Evolutionary conservation across 2,888 invertebrate species (phyloP), one percentile per base, ranked within the genome.

Genomic region (Smittia sp.): DNA sequence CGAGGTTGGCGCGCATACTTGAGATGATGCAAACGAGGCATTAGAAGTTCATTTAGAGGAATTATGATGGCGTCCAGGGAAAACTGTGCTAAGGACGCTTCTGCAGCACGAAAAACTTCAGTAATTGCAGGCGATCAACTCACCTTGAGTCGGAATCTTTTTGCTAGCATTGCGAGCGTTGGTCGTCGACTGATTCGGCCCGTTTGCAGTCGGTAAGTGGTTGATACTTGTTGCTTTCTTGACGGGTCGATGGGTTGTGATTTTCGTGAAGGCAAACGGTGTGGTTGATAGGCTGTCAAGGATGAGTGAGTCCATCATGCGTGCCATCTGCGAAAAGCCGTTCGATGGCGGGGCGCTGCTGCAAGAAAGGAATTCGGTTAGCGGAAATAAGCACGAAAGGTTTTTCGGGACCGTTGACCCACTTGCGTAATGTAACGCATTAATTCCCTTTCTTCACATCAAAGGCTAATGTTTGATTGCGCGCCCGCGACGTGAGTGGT

Each of bases 301-400:
- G 80, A 89, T 87, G 79, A 90, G 84, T 1, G 89, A 87, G 79
- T 90, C 90, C 90, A 90, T 90, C 89, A 90, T 89, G 69, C 88
- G 84, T 68, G 90, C 89, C 86, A 90, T 87, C 77, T 89, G 89
- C 77, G 89, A 88, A 76, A 89, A 85, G 58, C 83, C 83, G 62
- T 81, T 80, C 13, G 86, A 84, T 72, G 86, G 83, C 65, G 86
- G 84, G 67, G 82, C 78, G 41, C 87, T 85, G 78, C 88, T 87
- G 81, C 0, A 77, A 77, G 70, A 63, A 63, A 63, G 25, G 18
- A 7, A 20, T 58, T 32, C 32, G 32, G 3, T 32, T 9, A 32
- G 32, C 32, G 3, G 7, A 18, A 58, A 18, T 58, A n/a, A n/a
- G 22, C 58, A 20, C 18, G n/a, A 20, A 18, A 27, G 13, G 13